phyloP scores from a whole-genome alignment of 2,888 invertebrate species.

The Caenorhabditis sp. region DNA sequence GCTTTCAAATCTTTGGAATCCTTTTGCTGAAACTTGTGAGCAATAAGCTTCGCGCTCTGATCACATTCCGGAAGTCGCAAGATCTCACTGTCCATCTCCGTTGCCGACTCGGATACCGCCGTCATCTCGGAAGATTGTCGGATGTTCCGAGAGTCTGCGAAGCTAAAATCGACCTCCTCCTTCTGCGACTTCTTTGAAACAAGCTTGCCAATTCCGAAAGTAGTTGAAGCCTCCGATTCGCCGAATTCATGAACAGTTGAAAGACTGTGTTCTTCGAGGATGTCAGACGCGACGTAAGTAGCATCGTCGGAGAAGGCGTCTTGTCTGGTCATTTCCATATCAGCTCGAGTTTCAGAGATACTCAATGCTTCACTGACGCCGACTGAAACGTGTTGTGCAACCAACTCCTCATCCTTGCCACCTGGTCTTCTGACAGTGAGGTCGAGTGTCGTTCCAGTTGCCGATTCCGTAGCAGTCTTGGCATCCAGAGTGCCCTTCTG shows the following conservation, averaged over 20 bases:
- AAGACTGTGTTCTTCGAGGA: conserved; percentile 55
- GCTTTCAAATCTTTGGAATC: conserved; percentile 51
- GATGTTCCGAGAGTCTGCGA: conserved; percentile 57
- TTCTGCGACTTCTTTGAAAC: conserved; percentile 42
- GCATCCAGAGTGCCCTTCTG: conserved; percentile 45
- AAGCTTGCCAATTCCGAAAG: conserved; percentile 59
- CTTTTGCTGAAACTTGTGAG: conserved; percentile 39
- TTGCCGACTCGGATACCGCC: conserved; percentile 54
- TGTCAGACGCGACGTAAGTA: conserved; percentile 61
- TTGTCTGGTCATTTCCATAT: conserved; percentile 52
- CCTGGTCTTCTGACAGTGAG: conserved; percentile 61
- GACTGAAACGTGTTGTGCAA: conserved; percentile 31
- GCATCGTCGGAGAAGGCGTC: conserved; percentile 58
- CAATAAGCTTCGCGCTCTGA: conserved; percentile 58
- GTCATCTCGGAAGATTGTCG: conserved; percentile 42
- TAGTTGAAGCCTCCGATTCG: conserved; percentile 52
- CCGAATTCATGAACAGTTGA: conserved; percentile 66
- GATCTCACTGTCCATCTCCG: conserved; percentile 64
- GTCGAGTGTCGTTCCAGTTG: conserved; percentile 65
- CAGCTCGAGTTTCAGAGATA: conserved; percentile 55
- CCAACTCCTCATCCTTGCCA: conserved; percentile 34
- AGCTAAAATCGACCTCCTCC: conserved; percentile 60
- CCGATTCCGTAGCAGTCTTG: conserved; percentile 23
- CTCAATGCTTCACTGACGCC: conserved; percentile 29
- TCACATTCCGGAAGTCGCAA: conserved; percentile 64